phyloP scores from a whole-genome alignment of 2,797 vertebrate species.

The Eutrigla gurnardus region DNA sequence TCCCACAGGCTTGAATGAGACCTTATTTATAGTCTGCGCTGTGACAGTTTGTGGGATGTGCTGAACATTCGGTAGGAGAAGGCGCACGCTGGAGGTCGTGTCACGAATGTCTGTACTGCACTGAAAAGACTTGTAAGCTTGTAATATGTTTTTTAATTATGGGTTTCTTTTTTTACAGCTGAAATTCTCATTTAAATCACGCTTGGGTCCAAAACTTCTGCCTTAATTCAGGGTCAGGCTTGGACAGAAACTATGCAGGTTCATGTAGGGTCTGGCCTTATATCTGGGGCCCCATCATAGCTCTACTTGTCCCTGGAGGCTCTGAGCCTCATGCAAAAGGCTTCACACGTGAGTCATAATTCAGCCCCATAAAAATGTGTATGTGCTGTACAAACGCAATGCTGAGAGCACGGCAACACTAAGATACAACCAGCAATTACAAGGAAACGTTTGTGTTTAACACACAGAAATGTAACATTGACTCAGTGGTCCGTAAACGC shows the following conservation, averaged over 20 bases:
- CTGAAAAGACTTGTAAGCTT: not conserved
- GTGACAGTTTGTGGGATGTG: too few relatives aligned
- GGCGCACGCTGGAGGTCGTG: not conserved
- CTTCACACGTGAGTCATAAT: not conserved
- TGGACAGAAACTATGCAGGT: not conserved
- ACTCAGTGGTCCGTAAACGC: not conserved
- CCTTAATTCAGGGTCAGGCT: not conserved
- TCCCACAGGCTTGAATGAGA: not conserved
- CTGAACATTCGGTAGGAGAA: not conserved
- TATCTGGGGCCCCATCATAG: too few relatives aligned
- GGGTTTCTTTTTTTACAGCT: not conserved
- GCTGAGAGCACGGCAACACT: not conserved
- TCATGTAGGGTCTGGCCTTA: not conserved
- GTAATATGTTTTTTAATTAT: not conserved
- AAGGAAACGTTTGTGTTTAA: constrained; percentile 1
- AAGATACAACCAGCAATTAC: not conserved
- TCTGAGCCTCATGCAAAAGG: not conserved
- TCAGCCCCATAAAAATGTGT: not conserved
- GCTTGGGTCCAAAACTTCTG: not conserved
- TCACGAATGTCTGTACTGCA: too few relatives aligned
- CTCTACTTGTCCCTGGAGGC: not conserved
- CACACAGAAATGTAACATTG: not conserved
- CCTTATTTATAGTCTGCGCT: not conserved
- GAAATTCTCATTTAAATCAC: not conserved
- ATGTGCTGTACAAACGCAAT: not conserved